phyloP scores from a whole-genome alignment of 2,888 invertebrate genomes.

The Pristionchus entomophagus region DNA sequence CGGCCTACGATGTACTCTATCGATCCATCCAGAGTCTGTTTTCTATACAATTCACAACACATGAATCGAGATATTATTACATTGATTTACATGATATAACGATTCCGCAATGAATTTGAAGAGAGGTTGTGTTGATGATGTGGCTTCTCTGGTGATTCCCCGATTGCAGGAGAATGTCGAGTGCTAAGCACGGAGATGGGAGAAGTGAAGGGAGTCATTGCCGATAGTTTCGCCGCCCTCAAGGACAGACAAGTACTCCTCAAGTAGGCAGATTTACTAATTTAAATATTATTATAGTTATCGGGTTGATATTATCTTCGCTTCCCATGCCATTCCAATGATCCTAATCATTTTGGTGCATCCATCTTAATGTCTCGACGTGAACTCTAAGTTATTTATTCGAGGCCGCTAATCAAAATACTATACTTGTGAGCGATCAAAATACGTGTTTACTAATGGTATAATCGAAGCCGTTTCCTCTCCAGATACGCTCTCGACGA shows the following conservation, averaged over 20 bases:
- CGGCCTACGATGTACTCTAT: constrained; percentile 93
- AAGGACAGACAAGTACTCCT: constrained; percentile 91
- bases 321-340: too few species aligned
- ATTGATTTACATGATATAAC: too few species aligned
- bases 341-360: too few species aligned
- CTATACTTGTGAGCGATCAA: too few species aligned
- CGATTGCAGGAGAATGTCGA: constrained; percentile 79
- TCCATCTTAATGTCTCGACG: too few species aligned
- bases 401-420: too few species aligned
- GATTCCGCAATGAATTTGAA: too few species aligned
- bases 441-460: too few species aligned
- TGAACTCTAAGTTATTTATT: too few species aligned
- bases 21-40: constrained; percentile 89
- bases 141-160: too few species aligned
- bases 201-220: constrained; percentile 86
- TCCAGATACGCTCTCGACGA: constrained; percentile 92
- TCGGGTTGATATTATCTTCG: not conserved
- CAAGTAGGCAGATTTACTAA: constrained; percentile 33
- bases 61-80: too few species aligned
- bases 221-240: constrained; percentile 89
- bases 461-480: constrained; percentile 30
- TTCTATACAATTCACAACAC: not conserved
- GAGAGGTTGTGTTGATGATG: too few species aligned
- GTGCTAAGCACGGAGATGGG: constrained; percentile 86
- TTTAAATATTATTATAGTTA: not conserved